A percentile compares a stretch with the other conserved stretches of the same genome.
Conservation (phyloP, 2,888 invertebrate genomes). For the Tetrapedia diversipes region DNA sequence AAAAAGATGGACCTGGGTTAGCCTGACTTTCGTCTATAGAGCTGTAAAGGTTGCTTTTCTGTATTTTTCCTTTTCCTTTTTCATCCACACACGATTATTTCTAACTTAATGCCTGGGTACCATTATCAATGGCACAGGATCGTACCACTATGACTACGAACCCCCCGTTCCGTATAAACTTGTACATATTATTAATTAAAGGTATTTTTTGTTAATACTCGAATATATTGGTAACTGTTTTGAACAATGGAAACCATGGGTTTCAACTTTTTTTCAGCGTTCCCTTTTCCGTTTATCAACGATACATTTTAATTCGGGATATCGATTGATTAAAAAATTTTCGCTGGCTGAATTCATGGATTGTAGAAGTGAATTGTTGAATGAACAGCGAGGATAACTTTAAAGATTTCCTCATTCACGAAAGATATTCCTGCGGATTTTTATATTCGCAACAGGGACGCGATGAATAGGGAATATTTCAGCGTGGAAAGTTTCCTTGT, state of each 20-base stretch:
- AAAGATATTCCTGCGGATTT: neutral
- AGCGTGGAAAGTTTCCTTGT: constrained; percentile 30
- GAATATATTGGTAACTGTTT: neutral
- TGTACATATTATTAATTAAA: neutral
- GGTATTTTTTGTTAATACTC: neutral
- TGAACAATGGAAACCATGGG: too few relatives aligned
- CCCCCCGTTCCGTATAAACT: neutral
- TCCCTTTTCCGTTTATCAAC: neutral
- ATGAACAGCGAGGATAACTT: neutral
- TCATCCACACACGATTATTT: constrained; percentile 19
- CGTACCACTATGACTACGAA: neutral
- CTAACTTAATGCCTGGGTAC: constrained; percentile 22
- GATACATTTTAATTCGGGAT: neutral
- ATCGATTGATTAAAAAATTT: neutral
- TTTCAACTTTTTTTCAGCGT: neutral
- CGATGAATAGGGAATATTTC: constrained; percentile 24
- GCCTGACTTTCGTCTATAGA: too few relatives aligned
- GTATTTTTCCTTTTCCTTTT: neutral
- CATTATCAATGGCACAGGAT: neutral
- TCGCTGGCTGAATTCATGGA: neutral
- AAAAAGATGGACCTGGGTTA: too few relatives aligned
- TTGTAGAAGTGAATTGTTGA: neutral
- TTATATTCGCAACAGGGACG: constrained; percentile 2
- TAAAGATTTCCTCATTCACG: neutral
- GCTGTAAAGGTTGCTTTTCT: constrained; percentile 18